phyloP scores from a whole-genome alignment of 2,888 invertebrate species.

The Chelonus formosanus region DNA sequence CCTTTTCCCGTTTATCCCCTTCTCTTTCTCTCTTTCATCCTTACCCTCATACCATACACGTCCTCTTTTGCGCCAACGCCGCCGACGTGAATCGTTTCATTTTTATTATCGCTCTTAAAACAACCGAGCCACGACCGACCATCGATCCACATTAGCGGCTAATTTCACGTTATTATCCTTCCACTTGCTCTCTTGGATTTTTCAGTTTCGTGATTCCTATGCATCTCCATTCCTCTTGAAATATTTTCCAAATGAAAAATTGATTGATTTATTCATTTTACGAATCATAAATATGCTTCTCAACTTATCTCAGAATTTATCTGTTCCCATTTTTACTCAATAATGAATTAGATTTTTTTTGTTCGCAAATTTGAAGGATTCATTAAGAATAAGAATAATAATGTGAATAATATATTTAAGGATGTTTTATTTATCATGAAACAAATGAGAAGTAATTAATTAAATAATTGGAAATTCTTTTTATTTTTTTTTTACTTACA shows the following conservation, averaged over 20 bases:
- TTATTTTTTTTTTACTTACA: too few relatives aligned
- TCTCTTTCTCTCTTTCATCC: conserved; percentile 37
- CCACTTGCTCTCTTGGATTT: conserved; percentile 47
- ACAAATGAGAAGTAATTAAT: too few relatives aligned
- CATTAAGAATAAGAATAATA: too few relatives aligned
- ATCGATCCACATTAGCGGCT: conserved; percentile 63
- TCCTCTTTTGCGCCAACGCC: conserved; percentile 32
- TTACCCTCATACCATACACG: conserved; percentile 35
- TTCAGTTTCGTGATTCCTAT: conserved; percentile 48
- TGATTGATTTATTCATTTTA: not conserved
- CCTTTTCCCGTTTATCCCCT: conserved; percentile 35
- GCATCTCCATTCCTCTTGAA: conserved; percentile 21
- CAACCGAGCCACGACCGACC: conserved; percentile 43
- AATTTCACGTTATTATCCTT: conserved; percentile 59
- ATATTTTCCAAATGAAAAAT: conserved; percentile 13
- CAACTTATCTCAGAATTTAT: not conserved
- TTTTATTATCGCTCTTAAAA: conserved; percentile 57
- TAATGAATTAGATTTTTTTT: too few relatives aligned
- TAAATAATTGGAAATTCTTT: too few relatives aligned
- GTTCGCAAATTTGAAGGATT: too few relatives aligned
- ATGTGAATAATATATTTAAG: too few relatives aligned
- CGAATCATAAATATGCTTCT: not conserved
- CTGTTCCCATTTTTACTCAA: too few relatives aligned
- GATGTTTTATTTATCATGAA: too few relatives aligned
- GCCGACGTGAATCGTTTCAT: conserved; percentile 56